Base-by-base conservation (phyloP, 2,888 invertebrate species). In the Thumatha senex region DNA sequence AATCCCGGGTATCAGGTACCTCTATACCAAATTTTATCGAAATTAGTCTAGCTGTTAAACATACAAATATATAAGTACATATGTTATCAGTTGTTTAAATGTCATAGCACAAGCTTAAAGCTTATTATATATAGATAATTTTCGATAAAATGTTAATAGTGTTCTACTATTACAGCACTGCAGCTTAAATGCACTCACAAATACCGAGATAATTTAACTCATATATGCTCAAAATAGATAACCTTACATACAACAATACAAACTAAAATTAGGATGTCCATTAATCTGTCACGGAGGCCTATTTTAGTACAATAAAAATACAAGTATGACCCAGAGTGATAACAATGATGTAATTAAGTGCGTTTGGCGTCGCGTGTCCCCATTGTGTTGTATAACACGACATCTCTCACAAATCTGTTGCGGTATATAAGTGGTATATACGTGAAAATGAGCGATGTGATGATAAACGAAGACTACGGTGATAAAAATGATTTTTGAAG, bases 351-450 rank as follows among this genome's bases (percentile, higher is more conserved):
- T 63, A 61, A 72, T 73, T 64, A 67, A 63, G 54, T 56, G 63
- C 52, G 59, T 60, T 55, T 64, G 61, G 52, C 54, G 63, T 74
- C 64, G 78, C 78, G 74, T 76, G 77, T 63, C 62, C 18, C 46
- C 41, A 59, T 58, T 69, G 69, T 62, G 47, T 61, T 63, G 49
- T 59, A 47, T 13, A 34, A 46, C 50, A 48, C 48, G 40, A 30
- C 14, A 31, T 34, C 35, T 34, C 35, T 39, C 29, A 15, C 39
- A 24, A 59, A 44, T 43, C 45, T 34, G n/a, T 33, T 48, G 45
- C 43, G 2, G 18, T 24, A 4, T 24, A 38, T 53, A 43, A 49
- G 33, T 48, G 44, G 50, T 44, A 34, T 51, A 29, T 51, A 61
- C 52, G 47, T 48, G 40, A 58, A 68, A 53, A 51, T 53, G 47